Base-by-base conservation (phyloP, 2,797 vertebrate genomes). In the Ctenopoma kingsleyae region DNA sequence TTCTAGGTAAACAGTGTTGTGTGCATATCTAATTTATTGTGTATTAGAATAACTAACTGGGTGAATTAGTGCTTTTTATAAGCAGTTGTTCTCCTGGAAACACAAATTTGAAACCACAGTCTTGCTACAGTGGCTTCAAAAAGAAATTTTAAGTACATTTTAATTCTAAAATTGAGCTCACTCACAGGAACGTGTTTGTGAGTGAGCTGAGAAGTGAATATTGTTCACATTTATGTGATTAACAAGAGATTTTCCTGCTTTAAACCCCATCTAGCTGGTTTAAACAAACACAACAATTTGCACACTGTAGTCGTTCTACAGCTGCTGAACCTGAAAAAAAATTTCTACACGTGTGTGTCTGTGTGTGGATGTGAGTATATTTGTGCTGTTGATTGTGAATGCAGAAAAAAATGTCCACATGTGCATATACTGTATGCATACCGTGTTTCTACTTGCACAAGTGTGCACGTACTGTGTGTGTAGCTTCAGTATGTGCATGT, bases 261-360 rank as follows among this genome's bases (percentile, higher is more conserved):
- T 64, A 48, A 78, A 57, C 69, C 48, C 74, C 59, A 4, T 66
- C 77, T 67, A 53, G 64, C 59, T 53, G 62, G 41, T 65, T 79
- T 69, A 60, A 83, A 67, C 74, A 77, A 79, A 79, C 70, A 52
- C 60, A 67, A 19, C 87, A 4, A 19, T 87, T 88, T 77, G 36
- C 51, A 43, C 89, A 91, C 81, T 83, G 87, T 89, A 27, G 35
- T 4, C 23, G 67, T 55, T 94, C 94, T 93, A 87, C 86, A 89
- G 71, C 91, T 80, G 84, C 82, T 89, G 53, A 90, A 79, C 78
- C 83, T 91, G 92, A 92, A 94, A 95, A 71, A 32, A 36, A 25
- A 6, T 48, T 8, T 66, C 48, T 49, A 22, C 57, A 23, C 51
- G 20, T 51, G 35, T 63, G 52, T 69, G 74, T 67, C 5, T 43